phyloP scores from a whole-genome alignment of 2,888 invertebrate species.

The Ceramica pisi region DNA sequence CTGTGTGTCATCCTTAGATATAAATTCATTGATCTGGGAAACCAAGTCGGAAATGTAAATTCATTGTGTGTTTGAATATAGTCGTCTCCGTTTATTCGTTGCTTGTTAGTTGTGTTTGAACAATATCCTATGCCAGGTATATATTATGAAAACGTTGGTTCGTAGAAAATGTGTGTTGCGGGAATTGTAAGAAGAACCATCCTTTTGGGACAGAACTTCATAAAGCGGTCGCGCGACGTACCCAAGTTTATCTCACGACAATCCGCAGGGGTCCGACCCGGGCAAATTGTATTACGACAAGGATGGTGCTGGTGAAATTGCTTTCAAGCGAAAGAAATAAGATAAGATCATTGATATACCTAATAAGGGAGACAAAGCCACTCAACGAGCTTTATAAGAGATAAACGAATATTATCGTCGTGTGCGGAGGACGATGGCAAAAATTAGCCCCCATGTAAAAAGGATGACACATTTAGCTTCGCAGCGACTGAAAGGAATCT shows the following conservation, averaged over 20 bases:
- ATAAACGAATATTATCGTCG: conserved; percentile 48
- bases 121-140: conserved; percentile 29
- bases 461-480: conserved; percentile 23
- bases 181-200: conserved; percentile 70
- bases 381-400: conserved; percentile 60
- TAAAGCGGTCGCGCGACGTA: conserved; percentile 71
- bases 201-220: conserved; percentile 72
- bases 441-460: conserved; percentile 33
- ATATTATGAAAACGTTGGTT: conserved; percentile 45
- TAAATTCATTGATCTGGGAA: conserved; percentile 37
- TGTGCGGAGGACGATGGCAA: conserved; percentile 24
- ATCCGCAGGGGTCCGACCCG: conserved; percentile 72
- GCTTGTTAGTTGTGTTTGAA: conserved; percentile 38
- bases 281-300: conserved; percentile 79
- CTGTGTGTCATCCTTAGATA: conserved; percentile 22
- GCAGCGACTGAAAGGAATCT: background rate
- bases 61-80: conserved; percentile 39
- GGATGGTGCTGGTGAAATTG: conserved; percentile 78
- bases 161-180: conserved; percentile 67
- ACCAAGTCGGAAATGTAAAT: conserved; percentile 20
- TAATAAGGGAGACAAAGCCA: conserved; percentile 72
- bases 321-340: conserved; percentile 77
- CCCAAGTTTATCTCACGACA: conserved; percentile 72
- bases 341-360: conserved; percentile 75
- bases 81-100: conserved; percentile 24